A percentile compares a stretch with the other conserved stretches of the same genome.
phyloP scores from a whole-genome alignment of 35 echinoderm and acorn worm genomes.

The Anneissia japonica region DNA sequence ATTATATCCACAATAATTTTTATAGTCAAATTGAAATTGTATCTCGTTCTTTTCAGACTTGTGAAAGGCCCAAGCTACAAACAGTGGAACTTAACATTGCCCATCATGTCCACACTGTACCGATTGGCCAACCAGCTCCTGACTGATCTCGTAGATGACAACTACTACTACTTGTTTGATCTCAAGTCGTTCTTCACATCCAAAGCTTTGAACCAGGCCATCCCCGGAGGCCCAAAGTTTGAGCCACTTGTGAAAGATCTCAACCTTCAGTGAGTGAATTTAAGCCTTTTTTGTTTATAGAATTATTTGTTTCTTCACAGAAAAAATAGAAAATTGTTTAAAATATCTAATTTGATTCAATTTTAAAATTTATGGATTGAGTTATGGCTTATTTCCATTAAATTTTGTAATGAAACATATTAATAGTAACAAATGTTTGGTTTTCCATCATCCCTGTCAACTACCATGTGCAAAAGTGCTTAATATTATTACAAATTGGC shows the following conservation, averaged over 20 bases:
- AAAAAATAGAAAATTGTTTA: too few species aligned
- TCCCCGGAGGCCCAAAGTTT: slow-evolving; percentile 98
- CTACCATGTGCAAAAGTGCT: too few species aligned
- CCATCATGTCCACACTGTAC: slow-evolving; percentile 91
- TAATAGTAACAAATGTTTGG: too few species aligned
- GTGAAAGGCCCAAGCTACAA: slow-evolving; percentile 99
- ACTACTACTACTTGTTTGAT: slow-evolving; percentile 99
- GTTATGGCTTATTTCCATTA: too few species aligned
- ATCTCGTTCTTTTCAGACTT: slow-evolving; percentile 29
- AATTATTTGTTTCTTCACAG: too few species aligned
- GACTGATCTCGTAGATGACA: slow-evolving; percentile 79
- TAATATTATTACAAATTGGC: too few species aligned
- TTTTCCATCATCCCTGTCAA: too few species aligned
- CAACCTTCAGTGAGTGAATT: slow-evolving; percentile 73
- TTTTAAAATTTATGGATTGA: too few species aligned
- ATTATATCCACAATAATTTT: too few species aligned
- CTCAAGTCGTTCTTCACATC: slow-evolving; percentile 99
- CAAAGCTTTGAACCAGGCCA: slow-evolving; percentile 98
- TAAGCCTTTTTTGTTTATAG: not conserved
- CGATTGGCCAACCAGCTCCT: slow-evolving; percentile 85
- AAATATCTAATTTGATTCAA: too few species aligned
- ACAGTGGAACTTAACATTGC: slow-evolving; percentile 71
- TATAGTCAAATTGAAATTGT: too few species aligned
- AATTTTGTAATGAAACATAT: too few species aligned
- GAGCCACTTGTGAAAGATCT: slow-evolving; percentile 90